These are phyloP conservation scores for Dinoponera quadriceps DNA, from an alignment of 1,140 invertebrate genomes.

Conservation along the genomic window DNA sequence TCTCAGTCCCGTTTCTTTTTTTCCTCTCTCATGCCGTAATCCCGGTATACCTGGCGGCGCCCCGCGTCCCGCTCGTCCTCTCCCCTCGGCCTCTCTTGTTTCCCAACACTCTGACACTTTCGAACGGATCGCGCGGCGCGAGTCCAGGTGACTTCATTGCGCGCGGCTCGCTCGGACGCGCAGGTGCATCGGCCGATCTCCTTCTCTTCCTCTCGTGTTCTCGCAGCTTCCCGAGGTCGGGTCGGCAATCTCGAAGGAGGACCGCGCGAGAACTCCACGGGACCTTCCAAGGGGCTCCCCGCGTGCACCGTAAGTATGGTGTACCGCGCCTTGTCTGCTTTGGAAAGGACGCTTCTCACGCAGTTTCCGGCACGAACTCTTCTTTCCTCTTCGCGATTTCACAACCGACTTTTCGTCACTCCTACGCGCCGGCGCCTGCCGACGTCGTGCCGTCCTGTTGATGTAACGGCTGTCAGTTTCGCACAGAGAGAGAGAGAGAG, in stretches of 20 bases:
- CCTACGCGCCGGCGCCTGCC: not conserved
- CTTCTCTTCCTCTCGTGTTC: not conserved
- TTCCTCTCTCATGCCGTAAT: conserved; percentile 22
- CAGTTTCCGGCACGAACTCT: not conserved
- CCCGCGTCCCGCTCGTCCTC: conserved; percentile 23
- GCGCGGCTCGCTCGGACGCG: conserved; percentile 41
- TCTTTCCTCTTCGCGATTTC: not conserved
- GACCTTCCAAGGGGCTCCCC: not conserved
- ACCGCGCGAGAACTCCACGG: not conserved
- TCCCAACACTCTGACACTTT: conserved; percentile 69
- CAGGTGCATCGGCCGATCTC: conserved; percentile 14
- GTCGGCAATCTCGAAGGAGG: not conserved
- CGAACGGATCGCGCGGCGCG: conserved; percentile 55
- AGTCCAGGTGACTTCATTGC: conserved; percentile 59
- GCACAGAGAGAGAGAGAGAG: too few relatives aligned
- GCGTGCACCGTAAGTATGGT: conserved; percentile 14
- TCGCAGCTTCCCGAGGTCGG: not conserved
- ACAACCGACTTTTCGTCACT: not conserved
- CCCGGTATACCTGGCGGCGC: conserved; percentile 16
- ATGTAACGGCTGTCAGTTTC: not conserved
- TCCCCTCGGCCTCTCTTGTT: conserved; percentile 55
- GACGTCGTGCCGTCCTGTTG: not conserved
- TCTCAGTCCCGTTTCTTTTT: conserved; percentile 43
- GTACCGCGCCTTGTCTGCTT: not conserved
- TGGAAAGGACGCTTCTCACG: too few relatives aligned